phyloP scores from a whole-genome alignment of 2,797 vertebrate species.

The Xenentodon cancila region DNA sequence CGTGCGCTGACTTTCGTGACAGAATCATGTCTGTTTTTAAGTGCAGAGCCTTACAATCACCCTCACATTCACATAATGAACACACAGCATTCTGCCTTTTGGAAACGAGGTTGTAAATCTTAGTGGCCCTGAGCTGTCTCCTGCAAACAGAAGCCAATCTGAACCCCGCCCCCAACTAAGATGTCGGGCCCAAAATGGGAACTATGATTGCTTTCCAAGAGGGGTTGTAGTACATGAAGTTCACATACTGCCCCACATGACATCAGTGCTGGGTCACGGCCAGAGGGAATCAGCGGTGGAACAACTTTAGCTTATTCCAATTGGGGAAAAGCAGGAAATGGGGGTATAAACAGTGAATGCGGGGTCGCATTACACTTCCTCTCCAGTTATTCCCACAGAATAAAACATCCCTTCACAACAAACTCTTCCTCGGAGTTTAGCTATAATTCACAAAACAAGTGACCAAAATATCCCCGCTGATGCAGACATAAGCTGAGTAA shows the following conservation, averaged over 20 bases:
- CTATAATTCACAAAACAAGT: slow-evolving; percentile 43
- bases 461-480: slow-evolving; percentile 42
- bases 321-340: slow-evolving; percentile 77
- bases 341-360: slow-evolving; percentile 79
- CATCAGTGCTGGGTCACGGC: slow-evolving; percentile 69
- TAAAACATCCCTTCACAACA: slow-evolving; percentile 53
- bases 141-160: slow-evolving; percentile 36
- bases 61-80: no score
- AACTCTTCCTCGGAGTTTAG: slow-evolving; percentile 32
- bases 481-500: slow-evolving; percentile 40
- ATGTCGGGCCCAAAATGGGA: slow-evolving; percentile 55
- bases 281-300: slow-evolving; percentile 73
- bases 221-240: slow-evolving; percentile 63
- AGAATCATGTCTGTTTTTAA: no score
- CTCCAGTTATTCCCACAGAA: slow-evolving; percentile 66
- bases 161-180: slow-evolving; percentile 36
- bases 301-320: slow-evolving; percentile 67
- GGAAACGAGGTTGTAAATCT: slow-evolving; percentile 15
- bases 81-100: neutral
- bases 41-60: no score
- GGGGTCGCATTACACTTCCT: slow-evolving; percentile 76
- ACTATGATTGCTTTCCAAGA: slow-evolving; percentile 51
- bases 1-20: no score
- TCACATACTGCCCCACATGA: slow-evolving; percentile 74
- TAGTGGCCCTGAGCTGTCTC: slow-evolving; percentile 29